Conservation (phyloP, 2,888 invertebrate species). For the Lithodes maja region DNA sequence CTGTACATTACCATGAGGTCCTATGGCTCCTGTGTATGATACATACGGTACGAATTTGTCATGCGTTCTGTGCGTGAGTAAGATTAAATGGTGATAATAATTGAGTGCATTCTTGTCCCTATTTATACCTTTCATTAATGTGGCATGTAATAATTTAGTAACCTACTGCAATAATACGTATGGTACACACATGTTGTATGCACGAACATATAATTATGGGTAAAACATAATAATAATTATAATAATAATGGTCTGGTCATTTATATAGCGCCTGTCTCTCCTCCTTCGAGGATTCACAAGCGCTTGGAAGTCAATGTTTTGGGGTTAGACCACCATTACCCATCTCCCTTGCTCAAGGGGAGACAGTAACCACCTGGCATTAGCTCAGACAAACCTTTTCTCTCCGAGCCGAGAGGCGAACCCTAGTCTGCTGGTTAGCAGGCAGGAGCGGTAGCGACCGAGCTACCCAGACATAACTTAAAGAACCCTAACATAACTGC, state of each 20-base stretch:
- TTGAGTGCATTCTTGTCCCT: not conserved
- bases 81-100: not conserved
- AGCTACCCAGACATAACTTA: not conserved
- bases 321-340: too few species aligned
- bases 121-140: not conserved
- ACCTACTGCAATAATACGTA: not conserved
- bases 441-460: too few species aligned
- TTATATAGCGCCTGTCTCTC: too few species aligned
- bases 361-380: too few species aligned
- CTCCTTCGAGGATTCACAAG: too few species aligned
- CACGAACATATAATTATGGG: not conserved
- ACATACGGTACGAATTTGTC: not conserved
- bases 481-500: not conserved
- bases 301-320: too few species aligned
- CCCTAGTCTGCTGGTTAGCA: too few species aligned
- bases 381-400: too few species aligned
- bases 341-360: too few species aligned
- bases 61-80: not conserved
- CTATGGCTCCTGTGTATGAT: not conserved
- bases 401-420: too few species aligned
- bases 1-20: not conserved
- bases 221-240: not conserved
- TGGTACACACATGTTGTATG: not conserved
- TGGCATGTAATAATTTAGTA: not conserved
- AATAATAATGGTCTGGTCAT: too few species aligned